Percentiles rank a stretch among this genome's conserved stretches.
These are phyloP conservation scores for Prionchulus punctatus DNA, from an alignment of 2,888 invertebrate genomes.

Conservation along the genomic window DNA sequence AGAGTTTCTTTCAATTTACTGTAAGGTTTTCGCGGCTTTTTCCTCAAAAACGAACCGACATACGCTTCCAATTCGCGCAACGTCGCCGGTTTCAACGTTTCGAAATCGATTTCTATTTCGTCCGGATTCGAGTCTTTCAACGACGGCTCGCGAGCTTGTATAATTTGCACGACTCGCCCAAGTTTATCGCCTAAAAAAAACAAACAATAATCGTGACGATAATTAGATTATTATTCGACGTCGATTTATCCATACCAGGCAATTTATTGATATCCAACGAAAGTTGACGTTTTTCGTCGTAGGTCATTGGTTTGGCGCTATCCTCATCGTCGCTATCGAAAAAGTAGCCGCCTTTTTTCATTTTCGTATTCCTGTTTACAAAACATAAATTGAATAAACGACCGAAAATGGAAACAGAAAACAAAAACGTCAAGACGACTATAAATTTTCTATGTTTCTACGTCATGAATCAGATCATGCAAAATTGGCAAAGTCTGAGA, in stretches of 20 bases:
- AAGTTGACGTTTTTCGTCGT: constrained; percentile 95
- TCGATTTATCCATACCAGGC: too few species aligned
- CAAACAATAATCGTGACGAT: too few species aligned
- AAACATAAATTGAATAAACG: neutral
- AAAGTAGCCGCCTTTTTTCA: constrained; percentile 41
- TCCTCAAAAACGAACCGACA: constrained; percentile 90
- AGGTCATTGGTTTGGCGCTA: constrained; percentile 96
- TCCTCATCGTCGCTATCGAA: constrained; percentile 89
- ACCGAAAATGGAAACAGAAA: neutral
- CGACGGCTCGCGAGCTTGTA: constrained; percentile 91
- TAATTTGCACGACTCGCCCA: constrained; percentile 94
- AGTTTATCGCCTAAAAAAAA: constrained; percentile 72
- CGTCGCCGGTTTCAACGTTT: constrained; percentile 93
- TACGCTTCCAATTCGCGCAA: constrained; percentile 91
- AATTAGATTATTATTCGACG: too few species aligned
- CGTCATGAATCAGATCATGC: neutral
- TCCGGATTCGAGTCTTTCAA: constrained; percentile 96
- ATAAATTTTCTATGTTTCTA: neutral
- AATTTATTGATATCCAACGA: constrained; percentile 97
- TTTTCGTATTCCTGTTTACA: neutral
- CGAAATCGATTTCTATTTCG: constrained; percentile 99
- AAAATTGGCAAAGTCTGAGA: too few species aligned
- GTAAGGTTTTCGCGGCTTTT: constrained; percentile 57
- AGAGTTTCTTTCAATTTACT: neutral
- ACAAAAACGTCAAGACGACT: neutral